Conservation (phyloP, 2,797 vertebrate species). For the Bradypodion pumilum region DNA sequence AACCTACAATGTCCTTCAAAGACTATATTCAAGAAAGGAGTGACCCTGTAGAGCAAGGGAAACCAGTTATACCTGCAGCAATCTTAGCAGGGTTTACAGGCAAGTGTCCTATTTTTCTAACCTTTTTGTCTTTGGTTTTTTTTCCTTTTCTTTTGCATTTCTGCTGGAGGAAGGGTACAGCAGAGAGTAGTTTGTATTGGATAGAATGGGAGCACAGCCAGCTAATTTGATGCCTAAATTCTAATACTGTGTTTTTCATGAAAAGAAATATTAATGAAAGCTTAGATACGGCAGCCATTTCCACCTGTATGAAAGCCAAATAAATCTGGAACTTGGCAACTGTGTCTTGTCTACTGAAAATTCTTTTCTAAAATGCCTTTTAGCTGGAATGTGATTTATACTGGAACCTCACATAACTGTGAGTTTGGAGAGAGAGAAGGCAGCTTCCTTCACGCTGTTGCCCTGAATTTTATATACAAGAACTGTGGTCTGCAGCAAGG, state of each 20-base stretch:
- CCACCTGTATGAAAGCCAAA: background rate
- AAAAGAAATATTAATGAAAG: background rate
- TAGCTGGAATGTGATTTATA: background rate
- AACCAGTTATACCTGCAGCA: slow-evolving; percentile 88
- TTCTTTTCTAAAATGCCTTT: background rate
- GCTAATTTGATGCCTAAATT: background rate
- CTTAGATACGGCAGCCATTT: background rate
- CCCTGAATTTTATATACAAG: background rate
- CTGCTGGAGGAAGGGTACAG: background rate
- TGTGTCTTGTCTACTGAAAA: background rate
- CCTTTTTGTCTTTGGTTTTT: background rate
- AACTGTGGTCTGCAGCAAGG: background rate
- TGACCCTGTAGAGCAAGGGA: slow-evolving; percentile 84
- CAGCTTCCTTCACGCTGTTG: background rate
- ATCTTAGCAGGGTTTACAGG: slow-evolving; percentile 90
- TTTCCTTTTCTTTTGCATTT: background rate
- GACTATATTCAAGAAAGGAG: slow-evolving; percentile 88
- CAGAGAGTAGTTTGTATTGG: background rate
- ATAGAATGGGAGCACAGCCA: background rate
- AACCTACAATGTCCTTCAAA: slow-evolving; percentile 89
- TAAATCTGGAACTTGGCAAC: background rate
- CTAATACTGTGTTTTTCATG: background rate
- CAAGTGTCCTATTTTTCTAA: slow-evolving; percentile 57
- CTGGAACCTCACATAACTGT: background rate
- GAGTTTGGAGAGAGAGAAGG: background rate